Conservation (phyloP, 2,113 vertebrate genomes). For the Ammospiza caudacuta region DNA sequence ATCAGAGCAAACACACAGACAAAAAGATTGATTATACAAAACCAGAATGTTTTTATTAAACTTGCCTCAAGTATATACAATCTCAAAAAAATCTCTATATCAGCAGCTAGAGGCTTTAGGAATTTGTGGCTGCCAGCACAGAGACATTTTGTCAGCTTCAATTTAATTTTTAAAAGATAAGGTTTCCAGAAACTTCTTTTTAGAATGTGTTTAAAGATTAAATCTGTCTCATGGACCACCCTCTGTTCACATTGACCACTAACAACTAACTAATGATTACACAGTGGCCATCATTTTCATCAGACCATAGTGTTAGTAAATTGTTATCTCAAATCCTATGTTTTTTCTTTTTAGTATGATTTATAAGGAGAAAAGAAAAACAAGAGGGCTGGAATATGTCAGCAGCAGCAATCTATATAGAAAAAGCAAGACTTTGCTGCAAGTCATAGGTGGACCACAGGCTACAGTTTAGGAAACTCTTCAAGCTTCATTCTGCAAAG, state of each 20-base stretch:
- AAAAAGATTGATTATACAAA: conserved; percentile 48
- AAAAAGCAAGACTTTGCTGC: neutral
- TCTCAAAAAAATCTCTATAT: conserved; percentile 14
- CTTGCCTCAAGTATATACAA: conserved; percentile 4
- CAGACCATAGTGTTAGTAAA: neutral
- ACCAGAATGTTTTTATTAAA: conserved; percentile 15
- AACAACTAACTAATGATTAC: neutral
- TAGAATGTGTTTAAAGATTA: neutral
- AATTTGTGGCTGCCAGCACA: neutral
- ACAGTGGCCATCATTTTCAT: neutral
- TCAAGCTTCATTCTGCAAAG: neutral
- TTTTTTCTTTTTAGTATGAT: neutral
- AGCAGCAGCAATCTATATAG: neutral
- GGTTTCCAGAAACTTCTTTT: neutral
- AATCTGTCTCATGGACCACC: neutral
- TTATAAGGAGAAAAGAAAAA: neutral
- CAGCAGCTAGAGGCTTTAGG: conserved; percentile 4
- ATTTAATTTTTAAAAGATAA: conserved; percentile 12
- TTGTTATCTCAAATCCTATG: neutral
- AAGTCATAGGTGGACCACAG: neutral
- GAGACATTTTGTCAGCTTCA: conserved; percentile 32
- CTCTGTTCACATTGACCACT: neutral
- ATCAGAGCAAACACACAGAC: conserved; percentile 46
- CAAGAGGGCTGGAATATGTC: neutral
- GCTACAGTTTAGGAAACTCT: neutral